A percentile compares a stretch with the other conserved stretches of the same genome.
Conservation (phyloP, 1,140 invertebrate species). For the Tetramorium parvispinum region DNA sequence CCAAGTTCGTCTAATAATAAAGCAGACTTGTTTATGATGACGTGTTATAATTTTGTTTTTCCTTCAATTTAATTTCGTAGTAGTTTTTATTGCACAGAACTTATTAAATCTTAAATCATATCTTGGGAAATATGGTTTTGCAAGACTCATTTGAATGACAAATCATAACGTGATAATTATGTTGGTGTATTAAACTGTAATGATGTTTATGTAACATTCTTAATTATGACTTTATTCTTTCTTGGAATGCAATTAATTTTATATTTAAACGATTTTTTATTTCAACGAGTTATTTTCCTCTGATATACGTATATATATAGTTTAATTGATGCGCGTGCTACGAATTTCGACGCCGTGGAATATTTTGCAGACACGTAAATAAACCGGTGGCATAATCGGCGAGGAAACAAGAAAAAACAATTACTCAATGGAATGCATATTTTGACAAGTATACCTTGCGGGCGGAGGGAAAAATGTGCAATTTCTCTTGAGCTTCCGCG, state of each 20-base stretch:
- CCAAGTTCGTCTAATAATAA: background rate
- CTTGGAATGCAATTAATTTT: background rate
- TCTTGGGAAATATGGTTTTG: background rate
- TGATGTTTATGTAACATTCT: background rate
- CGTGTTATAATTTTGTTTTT: background rate
- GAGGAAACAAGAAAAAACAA: background rate
- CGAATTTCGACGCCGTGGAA: background rate
- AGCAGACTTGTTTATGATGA: background rate
- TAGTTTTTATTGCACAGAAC: background rate
- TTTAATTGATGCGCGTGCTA: background rate
- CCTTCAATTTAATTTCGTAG: background rate
- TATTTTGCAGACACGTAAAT: constrained; percentile 16
- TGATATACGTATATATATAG: background rate
- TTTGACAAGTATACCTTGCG: background rate
- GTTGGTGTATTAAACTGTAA: background rate
- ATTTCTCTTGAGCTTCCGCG: background rate
- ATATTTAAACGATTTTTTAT: background rate
- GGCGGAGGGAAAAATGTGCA: background rate
- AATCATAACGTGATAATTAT: background rate
- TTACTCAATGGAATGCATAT: background rate
- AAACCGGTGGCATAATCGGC: background rate
- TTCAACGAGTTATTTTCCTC: background rate
- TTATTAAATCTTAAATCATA: background rate
- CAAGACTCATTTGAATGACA: background rate
- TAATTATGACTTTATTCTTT: background rate